Percentiles rank a stretch among this genome's conserved stretches.
Conservation (phyloP, 1,140 invertebrate genomes). For the Papilio glaucus region DNA sequence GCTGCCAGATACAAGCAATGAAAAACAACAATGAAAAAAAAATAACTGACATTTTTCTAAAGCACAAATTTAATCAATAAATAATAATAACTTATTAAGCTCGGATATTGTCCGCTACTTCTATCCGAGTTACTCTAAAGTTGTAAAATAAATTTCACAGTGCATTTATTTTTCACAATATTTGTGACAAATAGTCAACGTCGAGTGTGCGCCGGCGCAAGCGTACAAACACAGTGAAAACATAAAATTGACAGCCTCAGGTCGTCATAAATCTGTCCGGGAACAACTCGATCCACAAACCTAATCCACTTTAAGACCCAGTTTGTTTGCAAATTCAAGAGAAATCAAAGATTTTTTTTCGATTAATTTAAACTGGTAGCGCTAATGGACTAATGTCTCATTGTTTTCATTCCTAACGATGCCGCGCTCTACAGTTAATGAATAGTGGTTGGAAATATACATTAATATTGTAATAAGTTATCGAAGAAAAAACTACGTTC, state of each 20-base stretch:
- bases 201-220: slow-evolving; percentile 1
- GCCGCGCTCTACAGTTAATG: slow-evolving; percentile 12
- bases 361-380: slow-evolving; percentile 7
- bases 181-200: slow-evolving; percentile 44
- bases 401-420: slow-evolving; percentile 30
- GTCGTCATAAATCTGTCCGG: slow-evolving; percentile 24
- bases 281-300: slow-evolving; percentile 35
- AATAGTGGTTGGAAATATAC: slow-evolving; percentile 5
- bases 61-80: no score
- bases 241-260: slow-evolving; percentile 33
- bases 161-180: slow-evolving; percentile 37
- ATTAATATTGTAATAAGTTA: background rate
- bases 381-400: slow-evolving; percentile 35
- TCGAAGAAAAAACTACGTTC: background rate
- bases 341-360: slow-evolving; percentile 23
- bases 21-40: no score
- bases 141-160: background rate
- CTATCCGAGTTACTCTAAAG: no score
- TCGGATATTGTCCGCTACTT: no score
- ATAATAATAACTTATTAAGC: no score
- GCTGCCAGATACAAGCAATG: no score
- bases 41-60: no score
- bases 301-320: slow-evolving; percentile 28
- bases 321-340: slow-evolving; percentile 37
- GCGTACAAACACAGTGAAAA: slow-evolving; percentile 15